Base-by-base conservation (phyloP, 2,797 vertebrate species). In the Myotis planiceps region DNA sequence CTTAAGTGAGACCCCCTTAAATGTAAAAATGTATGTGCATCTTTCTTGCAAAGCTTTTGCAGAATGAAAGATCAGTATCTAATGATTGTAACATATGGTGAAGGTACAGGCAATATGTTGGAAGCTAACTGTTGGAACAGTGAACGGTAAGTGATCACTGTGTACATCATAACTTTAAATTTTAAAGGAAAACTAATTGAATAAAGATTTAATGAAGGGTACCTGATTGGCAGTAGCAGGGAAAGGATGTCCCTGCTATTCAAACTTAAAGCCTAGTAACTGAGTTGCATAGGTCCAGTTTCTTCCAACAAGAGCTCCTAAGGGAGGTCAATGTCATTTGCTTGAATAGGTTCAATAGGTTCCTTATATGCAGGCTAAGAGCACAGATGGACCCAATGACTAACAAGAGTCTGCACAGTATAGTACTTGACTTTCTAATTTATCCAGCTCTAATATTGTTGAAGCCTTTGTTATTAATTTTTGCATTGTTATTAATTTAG, bases 1-100 rank as follows among this genome's bases (percentile, higher is more conserved):
- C 34, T 90, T 79, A 96, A 96, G 68, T 95, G 88, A 94, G 80
- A 86, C 53, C 19, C 87, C 58, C 97, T 98, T 92, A 87, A 90
- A 75, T 51, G 53, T 69, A 91, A 94, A 96, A 95, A n/a, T 45
- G 15, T 74, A 79, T 13, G 9, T 92, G 34, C n/a, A 63, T 79
- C 32, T 74, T 95, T 90, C 45, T 49, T 68, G 69, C 55, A 90
- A 93, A 96, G 23, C 0, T 13, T 91, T 93, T 88, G 47, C 37
- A 74, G 21, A 83, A 34, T 81, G 25, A 19, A 71, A 68, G 51
- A 90, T 94, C 60, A 34, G 85, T 92, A 90, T 72, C 53, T 93
- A 85, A 90, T 92, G 81, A 86, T 37, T 94, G 25, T 34, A 87
- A 53, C 78, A 88, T 93, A 88, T 93, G 93, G 42, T 19, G 10